A percentile compares a stretch with the other conserved stretches of the same genome.
Evolutionary conservation across 2,797 vertebrate genomes (phyloP).

Genomic region (Dermochelys coriacea): DNA sequence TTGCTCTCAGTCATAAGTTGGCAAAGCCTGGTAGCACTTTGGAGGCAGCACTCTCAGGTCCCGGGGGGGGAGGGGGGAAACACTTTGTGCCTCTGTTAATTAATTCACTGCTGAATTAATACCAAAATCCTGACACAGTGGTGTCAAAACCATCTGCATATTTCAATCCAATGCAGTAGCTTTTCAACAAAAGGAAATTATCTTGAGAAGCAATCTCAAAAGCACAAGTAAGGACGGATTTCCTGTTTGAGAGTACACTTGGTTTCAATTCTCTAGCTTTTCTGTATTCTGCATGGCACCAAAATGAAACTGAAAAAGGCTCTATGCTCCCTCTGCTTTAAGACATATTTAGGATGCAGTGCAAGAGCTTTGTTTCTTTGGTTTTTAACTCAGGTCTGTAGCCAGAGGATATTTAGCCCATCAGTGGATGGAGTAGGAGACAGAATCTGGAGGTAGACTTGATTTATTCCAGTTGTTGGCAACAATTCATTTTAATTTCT

Average conservation of each 20-base stretch:
- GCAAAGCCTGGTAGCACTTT: background rate
- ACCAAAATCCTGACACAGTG: background rate
- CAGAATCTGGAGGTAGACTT: slow-evolving; percentile 3
- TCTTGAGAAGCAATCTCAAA: rapidly evolving
- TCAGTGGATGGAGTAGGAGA: background rate
- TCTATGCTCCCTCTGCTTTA: background rate
- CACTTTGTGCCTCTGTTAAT: background rate
- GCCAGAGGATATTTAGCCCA: slow-evolving; percentile 18
- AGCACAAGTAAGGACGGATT: background rate
- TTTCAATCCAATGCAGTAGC: background rate
- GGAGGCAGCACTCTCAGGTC: background rate
- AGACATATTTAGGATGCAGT: background rate
- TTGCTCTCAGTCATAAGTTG: background rate
- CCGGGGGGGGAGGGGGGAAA: too few species aligned
- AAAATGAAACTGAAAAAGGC: background rate
- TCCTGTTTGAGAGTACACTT: background rate
- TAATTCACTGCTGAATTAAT: background rate
- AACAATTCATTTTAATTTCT: background rate
- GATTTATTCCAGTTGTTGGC: background rate
- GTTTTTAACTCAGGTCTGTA: background rate
- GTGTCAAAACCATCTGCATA: background rate
- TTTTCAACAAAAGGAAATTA: background rate
- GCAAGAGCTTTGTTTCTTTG: background rate
- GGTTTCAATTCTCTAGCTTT: background rate
- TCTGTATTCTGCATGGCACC: background rate